Conservation (phyloP, 2,888 invertebrate genomes). For the Podabrus alpinus region DNA sequence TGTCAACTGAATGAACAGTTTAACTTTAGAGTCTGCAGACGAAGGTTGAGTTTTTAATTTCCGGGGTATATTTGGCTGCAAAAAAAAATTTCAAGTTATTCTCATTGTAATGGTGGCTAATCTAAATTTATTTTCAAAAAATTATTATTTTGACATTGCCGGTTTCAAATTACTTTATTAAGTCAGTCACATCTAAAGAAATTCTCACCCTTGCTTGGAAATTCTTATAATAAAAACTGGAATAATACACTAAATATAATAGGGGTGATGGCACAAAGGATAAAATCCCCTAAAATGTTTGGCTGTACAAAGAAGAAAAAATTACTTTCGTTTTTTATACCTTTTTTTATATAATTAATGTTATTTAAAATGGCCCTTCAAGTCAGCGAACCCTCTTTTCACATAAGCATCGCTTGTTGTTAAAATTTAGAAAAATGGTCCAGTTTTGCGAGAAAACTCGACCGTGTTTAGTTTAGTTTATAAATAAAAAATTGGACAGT, state of each 20-base stretch:
- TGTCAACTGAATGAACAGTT: slow-evolving; percentile 30
- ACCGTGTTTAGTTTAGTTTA: background rate
- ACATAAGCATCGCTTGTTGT: background rate
- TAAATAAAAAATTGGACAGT: too few relatives aligned
- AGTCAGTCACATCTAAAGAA: background rate
- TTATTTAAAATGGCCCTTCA: background rate
- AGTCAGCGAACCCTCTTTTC: background rate
- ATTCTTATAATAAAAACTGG: background rate
- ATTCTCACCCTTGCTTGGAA: background rate
- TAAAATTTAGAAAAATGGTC: background rate
- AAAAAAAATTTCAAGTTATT: slow-evolving; percentile 30
- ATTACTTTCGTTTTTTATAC: background rate
- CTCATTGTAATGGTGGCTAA: too few relatives aligned
- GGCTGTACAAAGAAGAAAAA: background rate
- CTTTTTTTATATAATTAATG: background rate
- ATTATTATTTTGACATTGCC: background rate
- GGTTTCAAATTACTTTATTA: background rate
- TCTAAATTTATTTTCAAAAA: too few relatives aligned
- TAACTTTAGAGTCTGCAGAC: slow-evolving; percentile 22
- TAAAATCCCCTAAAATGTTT: background rate
- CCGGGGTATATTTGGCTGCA: slow-evolving; percentile 43
- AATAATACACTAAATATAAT: background rate
- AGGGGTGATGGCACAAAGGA: background rate
- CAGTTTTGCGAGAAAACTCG: background rate
- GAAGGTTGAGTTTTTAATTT: slow-evolving; percentile 40